phyloP scores from a whole-genome alignment of 2,113 vertebrate species.

The Vimba vimba region DNA sequence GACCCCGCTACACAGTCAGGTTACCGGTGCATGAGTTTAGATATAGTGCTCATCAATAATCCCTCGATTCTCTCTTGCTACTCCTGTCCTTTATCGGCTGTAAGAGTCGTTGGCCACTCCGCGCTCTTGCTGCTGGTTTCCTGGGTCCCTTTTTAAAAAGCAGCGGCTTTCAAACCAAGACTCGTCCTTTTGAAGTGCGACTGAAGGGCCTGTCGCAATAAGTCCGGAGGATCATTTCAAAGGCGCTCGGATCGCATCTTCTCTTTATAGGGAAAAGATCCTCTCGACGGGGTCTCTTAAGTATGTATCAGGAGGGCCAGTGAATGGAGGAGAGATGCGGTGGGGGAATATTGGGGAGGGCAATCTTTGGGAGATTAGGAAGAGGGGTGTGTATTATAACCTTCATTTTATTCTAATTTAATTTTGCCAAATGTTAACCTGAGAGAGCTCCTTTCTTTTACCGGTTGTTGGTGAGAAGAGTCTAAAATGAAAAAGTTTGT shows the following conservation, averaged over 20 bases:
- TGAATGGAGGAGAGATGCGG: conserved; percentile 63
- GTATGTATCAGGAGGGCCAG: conserved; percentile 74
- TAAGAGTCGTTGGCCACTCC: conserved; percentile 58
- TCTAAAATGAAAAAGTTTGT: background rate
- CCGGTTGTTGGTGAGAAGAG: conserved; percentile 57
- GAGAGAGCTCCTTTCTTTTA: conserved; percentile 58
- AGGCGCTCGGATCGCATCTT: conserved; percentile 73
- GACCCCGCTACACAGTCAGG: background rate
- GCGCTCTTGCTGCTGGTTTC: conserved; percentile 41
- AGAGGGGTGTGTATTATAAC: conserved; percentile 67
- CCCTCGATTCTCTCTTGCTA: background rate
- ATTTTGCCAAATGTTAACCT: conserved; percentile 72
- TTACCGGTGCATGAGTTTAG: background rate
- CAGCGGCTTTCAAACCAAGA: conserved; percentile 56
- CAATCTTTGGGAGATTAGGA: conserved; percentile 58
- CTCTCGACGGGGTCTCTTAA: conserved; percentile 80
- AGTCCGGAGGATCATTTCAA: conserved; percentile 77
- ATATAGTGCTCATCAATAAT: background rate
- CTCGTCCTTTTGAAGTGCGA: conserved; percentile 65
- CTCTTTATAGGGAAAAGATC: conserved; percentile 80
- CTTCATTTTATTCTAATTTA: conserved; percentile 70
- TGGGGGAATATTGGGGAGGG: conserved; percentile 48
- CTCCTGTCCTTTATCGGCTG: background rate
- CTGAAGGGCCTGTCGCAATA: conserved; percentile 67
- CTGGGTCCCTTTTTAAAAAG: conserved; percentile 49